These are phyloP conservation scores for Nymphalis urticae DNA, from an alignment of 2,888 invertebrate species.

Conservation along the genomic window DNA sequence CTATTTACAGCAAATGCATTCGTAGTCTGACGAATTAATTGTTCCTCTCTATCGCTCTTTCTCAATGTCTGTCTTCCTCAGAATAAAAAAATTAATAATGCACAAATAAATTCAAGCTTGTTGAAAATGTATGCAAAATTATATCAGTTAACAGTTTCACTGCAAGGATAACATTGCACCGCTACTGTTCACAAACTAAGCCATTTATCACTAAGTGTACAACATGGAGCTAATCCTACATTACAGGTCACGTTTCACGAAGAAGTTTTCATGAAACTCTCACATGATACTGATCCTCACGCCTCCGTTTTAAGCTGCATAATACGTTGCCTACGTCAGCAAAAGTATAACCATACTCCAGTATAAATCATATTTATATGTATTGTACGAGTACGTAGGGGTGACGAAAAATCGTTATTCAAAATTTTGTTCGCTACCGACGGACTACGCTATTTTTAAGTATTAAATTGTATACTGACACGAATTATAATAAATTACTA, in stretches of 20 bases:
- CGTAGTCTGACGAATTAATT: too few species aligned
- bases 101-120: neutral
- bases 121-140: neutral
- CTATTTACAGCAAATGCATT: too few species aligned
- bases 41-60: too few species aligned
- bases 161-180: neutral
- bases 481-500: too few species aligned
- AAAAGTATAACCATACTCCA: neutral
- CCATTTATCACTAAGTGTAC: slow-evolving; percentile 12
- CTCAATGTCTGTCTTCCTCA: too few species aligned
- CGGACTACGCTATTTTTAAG: too few species aligned
- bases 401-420: too few species aligned
- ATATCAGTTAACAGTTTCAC: neutral
- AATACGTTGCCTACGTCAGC: neutral
- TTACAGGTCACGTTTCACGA: slow-evolving; percentile 1
- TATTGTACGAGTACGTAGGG: neutral
- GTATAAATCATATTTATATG: neutral
- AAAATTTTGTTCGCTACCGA: too few species aligned
- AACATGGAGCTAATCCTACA: slow-evolving; percentile 4
- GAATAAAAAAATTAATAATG: too few species aligned
- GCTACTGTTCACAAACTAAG: slow-evolving; percentile 9
- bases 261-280: slow-evolving; percentile 9
- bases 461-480: too few species aligned
- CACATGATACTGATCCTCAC: neutral
- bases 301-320: slow-evolving; percentile 1